Percentiles rank a stretch among this genome's conserved stretches.
Evolutionary conservation across 92 coral and sea anemone genomes (phyloP).

Genomic region (Hydrozoanthus gracilis): DNA sequence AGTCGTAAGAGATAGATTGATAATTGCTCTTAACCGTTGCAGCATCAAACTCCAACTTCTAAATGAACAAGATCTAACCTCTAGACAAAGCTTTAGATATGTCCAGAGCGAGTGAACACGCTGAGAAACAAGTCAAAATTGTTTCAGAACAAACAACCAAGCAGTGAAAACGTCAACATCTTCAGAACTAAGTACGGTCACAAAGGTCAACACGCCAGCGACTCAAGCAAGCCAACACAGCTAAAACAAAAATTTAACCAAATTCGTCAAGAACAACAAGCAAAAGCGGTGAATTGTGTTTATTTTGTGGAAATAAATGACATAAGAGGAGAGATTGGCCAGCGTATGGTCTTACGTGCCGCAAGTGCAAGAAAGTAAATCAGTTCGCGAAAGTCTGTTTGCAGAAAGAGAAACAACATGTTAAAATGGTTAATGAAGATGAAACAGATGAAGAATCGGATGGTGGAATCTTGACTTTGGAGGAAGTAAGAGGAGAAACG

Average conservation of each 20-base stretch:
- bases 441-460: conserved; percentile 21
- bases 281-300: conserved; percentile 42
- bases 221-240: conserved; percentile 46
- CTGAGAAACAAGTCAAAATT: conserved; percentile 51
- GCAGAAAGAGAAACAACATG: conserved; percentile 33
- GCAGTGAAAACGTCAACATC: conserved; percentile 47
- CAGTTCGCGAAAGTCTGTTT: conserved; percentile 63
- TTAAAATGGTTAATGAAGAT: conserved; percentile 17
- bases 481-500: conserved; percentile 7
- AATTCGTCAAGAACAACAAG: conserved; percentile 26
- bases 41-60: conserved; percentile 58
- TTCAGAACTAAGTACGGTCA: conserved; percentile 36
- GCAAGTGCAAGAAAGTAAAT: conserved; percentile 61
- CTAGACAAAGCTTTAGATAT: conserved; percentile 61
- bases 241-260: conserved; percentile 32
- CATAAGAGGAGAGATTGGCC: conserved; percentile 62
- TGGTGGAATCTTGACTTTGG: conserved; percentile 24
- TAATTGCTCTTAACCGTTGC: conserved; percentile 53
- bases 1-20: conserved; percentile 55
- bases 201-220: conserved; percentile 44
- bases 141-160: conserved; percentile 1
- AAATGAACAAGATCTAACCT: conserved; percentile 52
- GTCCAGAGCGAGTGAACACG: conserved; percentile 58
- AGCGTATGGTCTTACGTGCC: conserved; percentile 61
- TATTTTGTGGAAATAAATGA: conserved; percentile 35